Conservation (phyloP, 1,140 invertebrate species). For the Ganaspis sp. region DNA sequence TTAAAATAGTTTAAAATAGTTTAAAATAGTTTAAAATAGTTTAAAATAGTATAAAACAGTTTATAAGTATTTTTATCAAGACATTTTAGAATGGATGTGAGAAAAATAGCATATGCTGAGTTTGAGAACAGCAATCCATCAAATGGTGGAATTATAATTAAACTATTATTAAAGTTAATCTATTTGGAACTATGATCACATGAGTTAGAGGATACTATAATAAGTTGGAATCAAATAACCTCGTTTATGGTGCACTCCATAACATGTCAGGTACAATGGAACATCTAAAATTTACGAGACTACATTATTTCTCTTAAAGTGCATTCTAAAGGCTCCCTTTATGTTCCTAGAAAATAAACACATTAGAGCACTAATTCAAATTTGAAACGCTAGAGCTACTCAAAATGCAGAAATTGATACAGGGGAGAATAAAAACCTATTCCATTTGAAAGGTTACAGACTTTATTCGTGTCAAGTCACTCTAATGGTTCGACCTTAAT, state of each 20-base stretch:
- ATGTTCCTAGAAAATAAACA: not conserved
- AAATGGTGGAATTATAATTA: not conserved
- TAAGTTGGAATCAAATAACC: not conserved
- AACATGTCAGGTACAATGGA: not conserved
- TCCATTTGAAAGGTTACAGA: not conserved
- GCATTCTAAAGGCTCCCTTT: not conserved
- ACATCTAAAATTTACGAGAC: not conserved
- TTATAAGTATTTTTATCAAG: no score
- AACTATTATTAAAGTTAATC: not conserved
- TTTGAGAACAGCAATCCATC: not conserved
- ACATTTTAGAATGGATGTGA: no score
- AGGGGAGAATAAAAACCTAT: not conserved
- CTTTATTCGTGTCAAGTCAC: conserved; percentile 20
- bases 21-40: no score
- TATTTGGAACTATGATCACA: not conserved
- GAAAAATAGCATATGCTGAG: not conserved
- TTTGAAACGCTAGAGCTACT: no score
- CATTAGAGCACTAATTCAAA: not conserved
- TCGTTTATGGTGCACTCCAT: not conserved
- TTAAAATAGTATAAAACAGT: no score
- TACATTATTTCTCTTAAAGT: not conserved
- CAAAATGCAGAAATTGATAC: not conserved
- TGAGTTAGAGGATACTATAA: not conserved
- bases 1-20: no score
- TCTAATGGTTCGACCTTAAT: conserved; percentile 7